Evolutionary conservation across 2,888 invertebrate species (phyloP).

Genomic region (Nasonovia ribisnigri): DNA sequence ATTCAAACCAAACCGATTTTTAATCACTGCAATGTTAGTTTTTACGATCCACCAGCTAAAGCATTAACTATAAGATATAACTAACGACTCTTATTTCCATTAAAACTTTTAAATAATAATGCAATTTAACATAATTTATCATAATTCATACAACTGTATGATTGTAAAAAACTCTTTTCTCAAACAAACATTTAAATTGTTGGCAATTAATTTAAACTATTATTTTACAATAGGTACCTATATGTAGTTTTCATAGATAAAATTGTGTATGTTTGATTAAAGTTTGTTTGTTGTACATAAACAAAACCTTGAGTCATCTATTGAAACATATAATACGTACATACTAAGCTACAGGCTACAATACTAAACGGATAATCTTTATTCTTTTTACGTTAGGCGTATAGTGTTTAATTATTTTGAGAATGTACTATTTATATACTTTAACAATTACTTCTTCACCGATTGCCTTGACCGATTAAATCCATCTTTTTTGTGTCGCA

Average conservation of each 20-base stretch:
- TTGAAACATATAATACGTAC: not conserved
- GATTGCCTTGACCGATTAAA: slow-evolving; percentile 54
- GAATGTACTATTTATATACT: slow-evolving; percentile 43
- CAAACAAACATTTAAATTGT: not conserved
- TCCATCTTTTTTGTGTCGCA: not conserved
- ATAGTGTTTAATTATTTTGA: slow-evolving; percentile 46
- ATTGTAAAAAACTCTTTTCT: not conserved
- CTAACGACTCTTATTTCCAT: not conserved
- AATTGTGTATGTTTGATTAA: not conserved
- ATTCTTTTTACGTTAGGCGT: slow-evolving; percentile 12
- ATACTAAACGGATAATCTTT: slow-evolving; percentile 2
- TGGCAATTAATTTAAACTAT: not conserved
- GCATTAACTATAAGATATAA: not conserved
- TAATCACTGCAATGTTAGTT: slow-evolving; percentile 9
- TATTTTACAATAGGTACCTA: not conserved
- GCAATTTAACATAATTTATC: not conserved
- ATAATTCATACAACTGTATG: not conserved
- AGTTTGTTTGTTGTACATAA: not conserved
- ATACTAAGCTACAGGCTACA: not conserved
- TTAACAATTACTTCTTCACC: slow-evolving; percentile 37
- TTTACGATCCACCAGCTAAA: not conserved
- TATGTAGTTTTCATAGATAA: not conserved
- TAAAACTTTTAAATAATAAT: not conserved
- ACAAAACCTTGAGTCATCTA: slow-evolving; percentile 27
- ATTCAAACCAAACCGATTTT: not conserved